Conservation (phyloP, 2,888 invertebrate species). For the Heliconius ethilla region DNA sequence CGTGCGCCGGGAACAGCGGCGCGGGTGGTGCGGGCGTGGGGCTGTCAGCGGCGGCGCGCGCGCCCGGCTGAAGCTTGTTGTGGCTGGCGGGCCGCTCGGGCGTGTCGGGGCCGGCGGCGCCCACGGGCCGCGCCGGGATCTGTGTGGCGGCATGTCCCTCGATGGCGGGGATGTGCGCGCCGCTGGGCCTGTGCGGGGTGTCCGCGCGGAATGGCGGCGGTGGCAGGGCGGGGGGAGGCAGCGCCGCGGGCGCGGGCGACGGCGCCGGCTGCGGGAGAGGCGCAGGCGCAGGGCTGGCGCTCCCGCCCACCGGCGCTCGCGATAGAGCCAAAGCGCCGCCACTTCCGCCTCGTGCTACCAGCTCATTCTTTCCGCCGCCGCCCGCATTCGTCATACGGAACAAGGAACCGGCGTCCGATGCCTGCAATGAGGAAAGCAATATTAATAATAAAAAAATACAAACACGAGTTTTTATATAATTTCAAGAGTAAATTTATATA, state of each 20-base stretch:
- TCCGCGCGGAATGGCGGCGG: constrained; percentile 84
- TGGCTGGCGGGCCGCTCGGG: constrained; percentile 75
- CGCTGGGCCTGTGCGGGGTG: constrained; percentile 68
- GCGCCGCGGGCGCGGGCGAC: constrained; percentile 86
- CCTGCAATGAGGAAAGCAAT: constrained; percentile 56
- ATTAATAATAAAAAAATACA: neutral
- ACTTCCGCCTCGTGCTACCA: constrained; percentile 85
- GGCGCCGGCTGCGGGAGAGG: constrained; percentile 86
- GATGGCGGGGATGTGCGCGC: constrained; percentile 74
- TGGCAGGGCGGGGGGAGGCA: constrained; percentile 84
- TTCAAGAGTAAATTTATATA: neutral
- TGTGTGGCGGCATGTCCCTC: constrained; percentile 75
- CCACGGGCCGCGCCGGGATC: constrained; percentile 72
- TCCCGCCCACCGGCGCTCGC: constrained; percentile 83
- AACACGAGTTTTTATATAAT: neutral
- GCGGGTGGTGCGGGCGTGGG: constrained; percentile 76
- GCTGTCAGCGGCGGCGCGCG: constrained; percentile 75
- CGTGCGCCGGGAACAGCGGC: constrained; percentile 72
- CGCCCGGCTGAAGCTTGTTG: constrained; percentile 74
- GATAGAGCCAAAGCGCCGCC: constrained; percentile 83
- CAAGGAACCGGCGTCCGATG: constrained; percentile 73
- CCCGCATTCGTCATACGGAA: constrained; percentile 84
- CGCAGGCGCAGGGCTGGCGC: constrained; percentile 84
- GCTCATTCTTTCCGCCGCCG: constrained; percentile 84
- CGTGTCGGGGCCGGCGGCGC: constrained; percentile 72